Conservation (phyloP, 2,888 invertebrate species). For the Cheilosia grossa region DNA sequence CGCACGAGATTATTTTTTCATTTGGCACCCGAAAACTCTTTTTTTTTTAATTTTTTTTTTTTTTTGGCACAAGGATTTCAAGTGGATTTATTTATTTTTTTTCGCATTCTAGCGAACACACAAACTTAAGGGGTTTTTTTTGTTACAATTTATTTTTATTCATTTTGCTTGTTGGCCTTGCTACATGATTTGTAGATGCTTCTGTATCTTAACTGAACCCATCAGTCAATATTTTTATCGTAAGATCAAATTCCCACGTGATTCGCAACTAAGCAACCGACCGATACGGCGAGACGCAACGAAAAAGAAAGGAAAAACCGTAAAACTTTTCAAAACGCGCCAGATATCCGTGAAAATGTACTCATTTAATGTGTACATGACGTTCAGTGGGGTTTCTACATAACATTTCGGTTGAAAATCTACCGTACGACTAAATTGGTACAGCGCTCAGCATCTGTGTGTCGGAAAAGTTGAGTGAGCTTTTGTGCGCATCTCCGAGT, state of each 20-base stretch:
- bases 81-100: slow-evolving; percentile 49
- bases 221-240: not conserved
- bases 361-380: slow-evolving; percentile 15
- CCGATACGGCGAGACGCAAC: slow-evolving; percentile 4
- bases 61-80: slow-evolving; percentile 73
- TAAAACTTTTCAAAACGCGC: slow-evolving; percentile 26
- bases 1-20: slow-evolving; percentile 53
- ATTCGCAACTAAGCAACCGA: not conserved
- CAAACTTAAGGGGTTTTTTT: slow-evolving; percentile 16
- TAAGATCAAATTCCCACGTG: slow-evolving; percentile 4
- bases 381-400: not conserved
- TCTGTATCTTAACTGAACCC: slow-evolving; percentile 6
- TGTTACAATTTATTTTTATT: slow-evolving; percentile 48
- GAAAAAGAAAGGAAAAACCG: not conserved
- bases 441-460: slow-evolving; percentile 61
- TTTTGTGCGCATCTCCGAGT: slow-evolving; percentile 39
- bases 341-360: slow-evolving; percentile 52
- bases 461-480: slow-evolving; percentile 59
- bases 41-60: slow-evolving; percentile 37
- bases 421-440: slow-evolving; percentile 68
- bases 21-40: slow-evolving; percentile 63
- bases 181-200: slow-evolving; percentile 50
- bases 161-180: slow-evolving; percentile 51
- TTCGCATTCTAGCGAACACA: slow-evolving; percentile 54
- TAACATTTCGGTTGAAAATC: slow-evolving; percentile 70